These are phyloP conservation scores for Chlorospingus flavigularis DNA, from an alignment of 2,797 vertebrate species.

Conservation along the genomic window DNA sequence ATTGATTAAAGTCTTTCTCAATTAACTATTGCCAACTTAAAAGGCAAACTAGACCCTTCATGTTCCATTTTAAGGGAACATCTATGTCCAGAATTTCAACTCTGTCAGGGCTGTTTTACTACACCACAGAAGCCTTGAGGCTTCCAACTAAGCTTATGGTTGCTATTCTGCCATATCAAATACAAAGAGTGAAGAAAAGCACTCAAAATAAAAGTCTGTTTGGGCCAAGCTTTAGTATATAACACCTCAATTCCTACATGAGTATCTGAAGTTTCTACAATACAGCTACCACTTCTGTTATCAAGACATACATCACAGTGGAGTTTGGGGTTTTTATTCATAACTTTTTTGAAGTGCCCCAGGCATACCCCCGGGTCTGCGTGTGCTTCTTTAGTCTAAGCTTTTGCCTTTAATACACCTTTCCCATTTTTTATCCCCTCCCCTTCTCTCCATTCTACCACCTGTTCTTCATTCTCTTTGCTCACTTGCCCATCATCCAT, in stretches of 20 bases:
- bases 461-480: not conserved
- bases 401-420: not conserved
- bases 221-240: not conserved
- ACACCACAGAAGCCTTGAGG: not conserved
- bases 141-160: not conserved
- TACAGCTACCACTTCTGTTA: not conserved
- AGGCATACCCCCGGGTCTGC: not conserved
- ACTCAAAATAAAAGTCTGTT: not conserved
- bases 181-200: not conserved
- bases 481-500: not conserved
- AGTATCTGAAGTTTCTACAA: not conserved
- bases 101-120: not conserved
- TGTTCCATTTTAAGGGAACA: not conserved
- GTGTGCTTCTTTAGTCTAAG: not conserved
- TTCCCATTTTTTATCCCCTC: not conserved
- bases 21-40: slow-evolving; percentile 31
- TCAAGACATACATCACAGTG: not conserved
- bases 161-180: not conserved
- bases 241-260: not conserved
- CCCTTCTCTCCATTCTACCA: not conserved
- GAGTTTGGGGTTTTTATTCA: not conserved
- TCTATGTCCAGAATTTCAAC: not conserved
- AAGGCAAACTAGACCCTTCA: not conserved
- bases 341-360: not conserved
- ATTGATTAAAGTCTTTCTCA: slow-evolving; percentile 49